Conservation (phyloP, 2,797 vertebrate species). For the Pristis pectinata region DNA sequence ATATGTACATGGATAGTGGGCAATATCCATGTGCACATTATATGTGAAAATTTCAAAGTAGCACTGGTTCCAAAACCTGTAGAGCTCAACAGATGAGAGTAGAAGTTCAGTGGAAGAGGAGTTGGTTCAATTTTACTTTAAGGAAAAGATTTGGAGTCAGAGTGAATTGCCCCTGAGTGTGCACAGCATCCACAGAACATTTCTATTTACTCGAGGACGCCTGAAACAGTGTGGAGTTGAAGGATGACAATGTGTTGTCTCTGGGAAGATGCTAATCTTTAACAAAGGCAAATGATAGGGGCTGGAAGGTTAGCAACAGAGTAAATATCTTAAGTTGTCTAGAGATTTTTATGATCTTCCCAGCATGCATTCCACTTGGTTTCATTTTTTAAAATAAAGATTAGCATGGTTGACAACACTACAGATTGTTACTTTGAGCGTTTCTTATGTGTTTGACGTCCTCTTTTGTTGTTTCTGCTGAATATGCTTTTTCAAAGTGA, state of each 20-base stretch:
- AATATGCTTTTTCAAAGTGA: background rate
- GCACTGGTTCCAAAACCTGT: background rate
- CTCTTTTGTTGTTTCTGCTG: background rate
- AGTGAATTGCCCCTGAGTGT: slow-evolving; percentile 52
- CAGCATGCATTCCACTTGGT: background rate
- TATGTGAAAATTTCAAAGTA: background rate
- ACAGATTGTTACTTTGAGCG: background rate
- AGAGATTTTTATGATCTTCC: slow-evolving; percentile 22
- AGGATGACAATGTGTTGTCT: slow-evolving; percentile 54
- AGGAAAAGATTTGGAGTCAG: slow-evolving; percentile 49
- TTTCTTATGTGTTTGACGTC: background rate
- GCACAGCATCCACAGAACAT: slow-evolving; percentile 50
- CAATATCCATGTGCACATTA: background rate
- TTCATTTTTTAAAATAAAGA: slow-evolving; percentile 13
- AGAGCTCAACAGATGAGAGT: background rate
- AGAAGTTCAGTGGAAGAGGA: background rate
- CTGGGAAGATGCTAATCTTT: slow-evolving; percentile 51
- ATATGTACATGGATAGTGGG: background rate
- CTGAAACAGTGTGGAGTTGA: background rate
- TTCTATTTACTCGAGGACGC: background rate
- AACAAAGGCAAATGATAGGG: background rate
- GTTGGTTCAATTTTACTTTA: background rate
- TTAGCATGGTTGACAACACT: slow-evolving; percentile 15
- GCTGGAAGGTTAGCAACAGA: background rate
- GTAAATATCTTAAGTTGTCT: slow-evolving; percentile 17